Evolutionary conservation across 2,113 vertebrate genomes (phyloP).

Genomic region (Polypterus bichir): DNA sequence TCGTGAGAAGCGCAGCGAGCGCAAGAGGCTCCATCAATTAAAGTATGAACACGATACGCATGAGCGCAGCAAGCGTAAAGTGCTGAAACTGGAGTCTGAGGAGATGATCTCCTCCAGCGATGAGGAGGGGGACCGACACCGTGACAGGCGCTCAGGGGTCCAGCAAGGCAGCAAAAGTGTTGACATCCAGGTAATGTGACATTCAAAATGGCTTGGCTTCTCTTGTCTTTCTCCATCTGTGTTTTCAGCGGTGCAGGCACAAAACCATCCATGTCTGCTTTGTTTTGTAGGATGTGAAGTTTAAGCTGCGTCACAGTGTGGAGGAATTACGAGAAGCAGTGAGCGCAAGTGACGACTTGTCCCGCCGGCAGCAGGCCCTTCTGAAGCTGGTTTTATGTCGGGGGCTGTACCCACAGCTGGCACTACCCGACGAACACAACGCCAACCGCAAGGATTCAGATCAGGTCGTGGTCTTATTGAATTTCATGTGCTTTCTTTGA

Average conservation of each 20-base stretch:
- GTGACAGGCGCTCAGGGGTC: fast-evolving
- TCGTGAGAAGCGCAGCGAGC: constrained; percentile 47
- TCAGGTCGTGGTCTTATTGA: constrained; percentile 47
- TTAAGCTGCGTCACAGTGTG: constrained; percentile 74
- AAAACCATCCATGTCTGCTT: background rate
- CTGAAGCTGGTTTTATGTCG: constrained; percentile 70
- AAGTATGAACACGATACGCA: constrained; percentile 56
- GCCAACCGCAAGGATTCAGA: constrained; percentile 72
- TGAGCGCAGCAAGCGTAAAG: constrained; percentile 48
- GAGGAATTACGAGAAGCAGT: constrained; percentile 56
- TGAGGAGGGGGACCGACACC: constrained; percentile 29
- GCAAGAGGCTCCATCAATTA: constrained; percentile 56
- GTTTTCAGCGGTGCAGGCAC: too few species aligned
- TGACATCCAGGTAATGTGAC: constrained; percentile 70
- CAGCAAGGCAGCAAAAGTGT: constrained; percentile 19
- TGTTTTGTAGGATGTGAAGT: constrained; percentile 70
- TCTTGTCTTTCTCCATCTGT: too few species aligned
- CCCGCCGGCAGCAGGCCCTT: constrained; percentile 47
- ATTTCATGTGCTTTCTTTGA: too few species aligned
- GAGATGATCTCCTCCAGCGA: constrained; percentile 34
- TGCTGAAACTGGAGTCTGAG: constrained; percentile 53
- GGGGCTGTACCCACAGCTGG: constrained; percentile 81
- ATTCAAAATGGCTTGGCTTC: too few species aligned
- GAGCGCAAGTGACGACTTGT: constrained; percentile 43
- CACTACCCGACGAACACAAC: constrained; percentile 71